A percentile compares a stretch with the other conserved stretches of the same genome.
Conservation (phyloP, 2,113 vertebrate species). For the Pygoscelis adeliae region DNA sequence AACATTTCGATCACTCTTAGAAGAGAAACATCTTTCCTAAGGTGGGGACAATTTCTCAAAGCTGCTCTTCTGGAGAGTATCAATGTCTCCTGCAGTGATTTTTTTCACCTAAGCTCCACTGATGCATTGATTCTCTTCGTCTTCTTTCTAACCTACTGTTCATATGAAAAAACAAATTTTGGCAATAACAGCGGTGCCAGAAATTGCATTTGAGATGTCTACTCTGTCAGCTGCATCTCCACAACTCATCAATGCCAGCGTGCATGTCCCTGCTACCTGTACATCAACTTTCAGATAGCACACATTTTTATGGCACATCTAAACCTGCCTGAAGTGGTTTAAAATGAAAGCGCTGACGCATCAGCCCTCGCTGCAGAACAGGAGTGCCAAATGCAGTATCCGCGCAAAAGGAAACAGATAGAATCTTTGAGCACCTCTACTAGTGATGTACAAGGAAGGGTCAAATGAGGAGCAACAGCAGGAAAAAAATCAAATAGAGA, state of each 20-base stretch:
- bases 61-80: not conserved
- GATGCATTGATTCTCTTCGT: not conserved
- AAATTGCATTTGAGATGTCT: not conserved
- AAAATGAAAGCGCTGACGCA: not conserved
- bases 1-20: not conserved
- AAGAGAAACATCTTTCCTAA: not conserved
- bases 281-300: not conserved
- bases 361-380: not conserved
- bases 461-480: not conserved
- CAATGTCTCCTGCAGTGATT: not conserved
- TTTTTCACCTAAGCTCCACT: not conserved
- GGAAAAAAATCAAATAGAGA: not conserved
- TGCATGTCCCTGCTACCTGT: not conserved
- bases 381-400: not conserved
- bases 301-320: not conserved
- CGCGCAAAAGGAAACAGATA: fast-evolving
- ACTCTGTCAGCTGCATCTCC: not conserved
- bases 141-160: not conserved
- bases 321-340: not conserved
- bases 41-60: not conserved
- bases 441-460: not conserved
- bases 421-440: not conserved
- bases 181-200: not conserved
- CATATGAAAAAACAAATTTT: not conserved
- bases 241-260: not conserved